phyloP scores from a whole-genome alignment of 2,113 vertebrate genomes.

The Centrocercus urophasianus region DNA sequence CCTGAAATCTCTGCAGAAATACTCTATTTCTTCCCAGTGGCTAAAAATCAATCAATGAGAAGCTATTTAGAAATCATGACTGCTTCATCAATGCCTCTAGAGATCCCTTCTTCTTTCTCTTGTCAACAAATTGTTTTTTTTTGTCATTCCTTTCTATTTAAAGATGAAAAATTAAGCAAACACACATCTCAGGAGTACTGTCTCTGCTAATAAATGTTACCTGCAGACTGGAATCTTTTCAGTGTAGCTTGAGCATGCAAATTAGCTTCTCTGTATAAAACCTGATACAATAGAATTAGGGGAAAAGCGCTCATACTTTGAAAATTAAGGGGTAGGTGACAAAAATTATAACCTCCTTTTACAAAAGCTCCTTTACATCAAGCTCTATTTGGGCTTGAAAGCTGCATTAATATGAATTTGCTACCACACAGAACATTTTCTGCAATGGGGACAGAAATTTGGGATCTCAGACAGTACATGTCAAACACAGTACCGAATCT shows the following conservation, averaged over 20 bases:
- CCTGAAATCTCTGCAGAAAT: background rate
- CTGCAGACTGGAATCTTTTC: background rate
- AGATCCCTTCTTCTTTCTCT: background rate
- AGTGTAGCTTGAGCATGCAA: background rate
- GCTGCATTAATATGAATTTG: background rate
- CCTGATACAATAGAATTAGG: slow-evolving; percentile 6
- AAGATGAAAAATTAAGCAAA: slow-evolving; percentile 33
- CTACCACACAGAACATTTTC: background rate
- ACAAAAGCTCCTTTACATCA: slow-evolving; percentile 9
- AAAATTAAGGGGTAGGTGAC: slow-evolving; percentile 34
- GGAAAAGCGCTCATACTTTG: background rate
- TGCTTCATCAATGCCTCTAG: background rate
- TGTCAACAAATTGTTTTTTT: background rate
- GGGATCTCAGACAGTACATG: background rate
- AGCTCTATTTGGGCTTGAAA: slow-evolving; percentile 18
- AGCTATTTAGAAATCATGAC: background rate
- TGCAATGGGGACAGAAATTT: background rate
- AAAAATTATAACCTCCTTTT: slow-evolving; percentile 51
- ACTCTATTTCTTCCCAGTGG: background rate
- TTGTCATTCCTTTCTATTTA: slow-evolving; percentile 8
- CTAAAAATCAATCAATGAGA: background rate
- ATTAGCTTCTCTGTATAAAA: background rate
- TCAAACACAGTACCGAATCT: background rate
- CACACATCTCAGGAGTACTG: background rate
- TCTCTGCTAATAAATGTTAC: slow-evolving; percentile 28